Evolutionary conservation across 1,140 invertebrate species (phyloP), one percentile per base, ranked within the genome.

Genomic region (Camponotus vicinus): DNA sequence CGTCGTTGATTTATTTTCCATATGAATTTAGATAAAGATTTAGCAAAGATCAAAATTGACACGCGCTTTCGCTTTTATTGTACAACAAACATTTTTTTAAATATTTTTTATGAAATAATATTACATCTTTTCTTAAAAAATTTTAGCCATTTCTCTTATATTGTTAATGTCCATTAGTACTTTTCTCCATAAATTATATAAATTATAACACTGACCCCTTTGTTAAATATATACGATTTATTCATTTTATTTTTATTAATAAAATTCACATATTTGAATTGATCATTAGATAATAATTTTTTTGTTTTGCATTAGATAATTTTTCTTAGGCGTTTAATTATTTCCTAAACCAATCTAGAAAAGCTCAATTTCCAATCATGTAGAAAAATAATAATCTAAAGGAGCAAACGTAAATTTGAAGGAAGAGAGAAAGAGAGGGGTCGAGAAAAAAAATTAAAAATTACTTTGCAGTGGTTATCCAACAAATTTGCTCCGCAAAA

Each of bases 1-100:
- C 49, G 79, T 87, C 88, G 87, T 70, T 89, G 88, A 90, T 90
- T 89, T 69, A 66, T 70, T 85, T 79, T 79, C 75, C 69, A 89
- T 89, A 89, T 89, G 77, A 87, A 90, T 78, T 87, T 73, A 73
- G 52, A 73, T 73, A 73, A 73, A 73, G 70, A 57, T 7, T 27
- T 27, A 27, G 40, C 13, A 8, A 11, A 11, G 57, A 73, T 73
- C n/a, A 57, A 55, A 55, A 37, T 34, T 37, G 32, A 8, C 37
- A 37, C 8, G 34, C 15, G 67, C 45, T 27, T 9, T 34, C 13
- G 6, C 52, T 70, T 70, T 34, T 70, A 70, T 32, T 11, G 42
- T 32, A 52, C 15, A 18, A 67, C 11, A 21, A 2, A 27, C 21
- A 69, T 18, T 70, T 70, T 18, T 15, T 0, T 6, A 42, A 42